These are phyloP conservation scores for Latrodectus geometricus DNA, from an alignment of 1,140 invertebrate genomes.

Conservation along the genomic window DNA sequence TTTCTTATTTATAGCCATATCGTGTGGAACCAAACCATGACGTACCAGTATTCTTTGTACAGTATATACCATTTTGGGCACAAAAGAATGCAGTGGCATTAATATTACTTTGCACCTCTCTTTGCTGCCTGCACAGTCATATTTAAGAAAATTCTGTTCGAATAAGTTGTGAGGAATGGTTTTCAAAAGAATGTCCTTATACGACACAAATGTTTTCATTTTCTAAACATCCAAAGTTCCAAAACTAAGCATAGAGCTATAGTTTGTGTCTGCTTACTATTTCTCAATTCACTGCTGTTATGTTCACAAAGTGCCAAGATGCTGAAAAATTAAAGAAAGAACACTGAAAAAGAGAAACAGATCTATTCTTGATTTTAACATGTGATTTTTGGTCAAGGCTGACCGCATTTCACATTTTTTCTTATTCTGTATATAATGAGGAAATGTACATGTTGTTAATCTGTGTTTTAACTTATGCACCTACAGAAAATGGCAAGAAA, in stretches of 20 bases:
- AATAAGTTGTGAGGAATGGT: not conserved
- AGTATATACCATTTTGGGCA: slow-evolving; percentile 34
- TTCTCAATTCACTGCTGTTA: slow-evolving; percentile 55
- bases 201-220: slow-evolving; percentile 50
- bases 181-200: slow-evolving; percentile 38
- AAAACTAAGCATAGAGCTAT: slow-evolving; percentile 52
- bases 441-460: slow-evolving; percentile 52
- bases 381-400: slow-evolving; percentile 20
- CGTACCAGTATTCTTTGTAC: slow-evolving; percentile 57
- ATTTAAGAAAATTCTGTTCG: slow-evolving; percentile 38
- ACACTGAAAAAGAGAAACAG: slow-evolving; percentile 27
- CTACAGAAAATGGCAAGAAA: slow-evolving; percentile 40
- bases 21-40: slow-evolving; percentile 57
- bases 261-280: slow-evolving; percentile 49
- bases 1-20: slow-evolving; percentile 53
- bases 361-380: slow-evolving; percentile 43
- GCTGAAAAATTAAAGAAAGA: slow-evolving; percentile 18
- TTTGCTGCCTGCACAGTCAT: slow-evolving; percentile 60
- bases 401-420: slow-evolving; percentile 48
- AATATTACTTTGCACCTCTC: slow-evolving; percentile 61
- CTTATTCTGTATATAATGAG: slow-evolving; percentile 38
- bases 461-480: slow-evolving; percentile 60
- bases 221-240: slow-evolving; percentile 25
- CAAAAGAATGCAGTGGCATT: slow-evolving; percentile 33
- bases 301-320: slow-evolving; percentile 59